A percentile compares a stretch with the other conserved stretches of the same genome.
Evolutionary conservation across 1,140 invertebrate genomes (phyloP).

Genomic region (Ceratina calcarata): DNA sequence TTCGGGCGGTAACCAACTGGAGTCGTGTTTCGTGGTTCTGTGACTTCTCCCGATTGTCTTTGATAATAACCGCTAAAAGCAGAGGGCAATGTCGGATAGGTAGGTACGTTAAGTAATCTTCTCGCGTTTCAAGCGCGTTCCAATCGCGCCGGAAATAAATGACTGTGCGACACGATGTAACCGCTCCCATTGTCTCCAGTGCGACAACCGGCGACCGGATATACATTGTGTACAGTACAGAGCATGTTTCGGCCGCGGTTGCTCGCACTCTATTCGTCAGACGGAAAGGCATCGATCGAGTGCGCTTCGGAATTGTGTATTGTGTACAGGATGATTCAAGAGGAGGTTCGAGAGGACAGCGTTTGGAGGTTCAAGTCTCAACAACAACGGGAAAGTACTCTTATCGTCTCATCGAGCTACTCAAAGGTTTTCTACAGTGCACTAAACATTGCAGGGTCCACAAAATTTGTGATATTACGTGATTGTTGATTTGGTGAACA

Average conservation of each 20-base stretch:
- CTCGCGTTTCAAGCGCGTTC: slow-evolving; percentile 35
- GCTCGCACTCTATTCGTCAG: neutral
- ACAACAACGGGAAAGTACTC: too few relatives aligned
- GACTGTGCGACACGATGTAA: slow-evolving; percentile 54
- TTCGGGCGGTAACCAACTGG: neutral
- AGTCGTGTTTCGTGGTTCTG: neutral
- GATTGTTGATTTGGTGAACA: too few relatives aligned
- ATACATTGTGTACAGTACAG: neutral
- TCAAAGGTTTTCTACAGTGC: too few relatives aligned
- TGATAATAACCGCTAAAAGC: slow-evolving; percentile 37
- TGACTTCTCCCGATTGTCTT: slow-evolving; percentile 57
- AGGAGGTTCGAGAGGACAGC: too few relatives aligned
- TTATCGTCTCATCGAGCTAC: too few relatives aligned
- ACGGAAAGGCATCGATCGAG: neutral
- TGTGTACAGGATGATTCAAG: neutral
- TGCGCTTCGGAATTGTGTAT: neutral
- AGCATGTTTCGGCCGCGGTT: slow-evolving; percentile 19
- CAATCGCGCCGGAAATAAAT: slow-evolving; percentile 53
- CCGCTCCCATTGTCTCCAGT: slow-evolving; percentile 49
- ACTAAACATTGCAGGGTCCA: too few relatives aligned
- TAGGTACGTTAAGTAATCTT: slow-evolving; percentile 54
- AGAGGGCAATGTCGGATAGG: neutral
- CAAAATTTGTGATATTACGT: too few relatives aligned
- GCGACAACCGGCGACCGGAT: slow-evolving; percentile 30
- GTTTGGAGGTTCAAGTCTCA: too few relatives aligned